A percentile compares a stretch with the other conserved stretches of the same genome.
Evolutionary conservation across 2,113 vertebrate genomes (phyloP).

Genomic region (Thinocorus orbignyianus): DNA sequence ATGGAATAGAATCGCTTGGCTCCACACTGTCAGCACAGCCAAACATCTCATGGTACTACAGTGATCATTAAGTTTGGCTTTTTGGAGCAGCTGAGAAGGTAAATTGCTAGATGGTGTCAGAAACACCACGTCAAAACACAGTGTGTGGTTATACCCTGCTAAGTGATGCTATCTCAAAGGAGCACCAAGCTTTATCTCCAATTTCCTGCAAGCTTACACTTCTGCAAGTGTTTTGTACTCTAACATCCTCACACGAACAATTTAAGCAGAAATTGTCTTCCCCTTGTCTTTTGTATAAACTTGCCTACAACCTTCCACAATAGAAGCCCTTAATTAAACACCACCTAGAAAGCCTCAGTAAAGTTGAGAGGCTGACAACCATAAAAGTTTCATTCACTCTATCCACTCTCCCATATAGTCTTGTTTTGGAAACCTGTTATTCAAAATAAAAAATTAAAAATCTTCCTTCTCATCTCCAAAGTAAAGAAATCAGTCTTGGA

Average conservation of each 20-base stretch:
- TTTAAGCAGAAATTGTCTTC: not conserved
- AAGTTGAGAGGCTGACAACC: not conserved
- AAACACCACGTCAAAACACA: not conserved
- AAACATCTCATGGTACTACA: not conserved
- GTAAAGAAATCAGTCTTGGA: not conserved
- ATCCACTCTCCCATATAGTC: not conserved
- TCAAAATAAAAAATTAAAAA: not conserved
- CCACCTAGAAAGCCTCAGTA: not conserved
- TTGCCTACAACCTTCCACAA: not conserved
- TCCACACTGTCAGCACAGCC: rapidly evolving
- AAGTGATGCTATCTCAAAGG: conserved; percentile 33
- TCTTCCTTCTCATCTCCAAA: not conserved
- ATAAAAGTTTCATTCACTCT: not conserved
- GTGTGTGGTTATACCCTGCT: not conserved
- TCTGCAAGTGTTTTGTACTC: not conserved
- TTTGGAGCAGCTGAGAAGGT: not conserved
- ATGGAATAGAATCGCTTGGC: not conserved
- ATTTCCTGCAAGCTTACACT: conserved; percentile 23
- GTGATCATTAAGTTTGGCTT: not conserved
- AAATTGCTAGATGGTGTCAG: not conserved
- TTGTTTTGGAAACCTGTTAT: not conserved
- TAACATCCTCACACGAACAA: not conserved
- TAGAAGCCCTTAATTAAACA: not conserved
- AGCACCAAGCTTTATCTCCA: not conserved
- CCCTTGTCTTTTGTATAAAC: not conserved